Conservation (phyloP, 2,113 vertebrate genomes). For the Platycercus adscitus region DNA sequence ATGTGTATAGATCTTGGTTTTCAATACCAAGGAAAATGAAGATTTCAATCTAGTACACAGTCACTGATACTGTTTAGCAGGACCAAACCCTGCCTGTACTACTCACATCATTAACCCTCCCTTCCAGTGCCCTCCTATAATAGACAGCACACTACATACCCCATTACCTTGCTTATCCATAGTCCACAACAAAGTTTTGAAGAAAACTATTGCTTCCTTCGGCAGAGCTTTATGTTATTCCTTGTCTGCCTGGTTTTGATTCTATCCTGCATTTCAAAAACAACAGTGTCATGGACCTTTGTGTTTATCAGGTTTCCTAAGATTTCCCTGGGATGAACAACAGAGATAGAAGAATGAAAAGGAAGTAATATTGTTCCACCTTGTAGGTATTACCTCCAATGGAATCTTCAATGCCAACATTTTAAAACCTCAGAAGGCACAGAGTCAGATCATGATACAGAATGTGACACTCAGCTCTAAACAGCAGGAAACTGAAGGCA, state of each 20-base stretch:
- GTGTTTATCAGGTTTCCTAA: background rate
- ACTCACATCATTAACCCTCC: background rate
- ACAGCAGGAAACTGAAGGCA: background rate
- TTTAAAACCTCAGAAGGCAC: background rate
- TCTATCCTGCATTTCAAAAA: background rate
- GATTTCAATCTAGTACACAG: background rate
- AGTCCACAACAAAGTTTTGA: background rate
- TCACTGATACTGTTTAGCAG: background rate
- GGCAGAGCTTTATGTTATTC: background rate
- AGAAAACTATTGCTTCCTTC: background rate
- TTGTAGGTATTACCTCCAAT: background rate
- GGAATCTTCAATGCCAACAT: background rate
- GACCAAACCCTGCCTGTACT: background rate
- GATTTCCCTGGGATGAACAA: background rate
- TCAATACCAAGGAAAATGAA: background rate
- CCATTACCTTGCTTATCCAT: background rate
- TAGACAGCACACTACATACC: rapidly evolving
- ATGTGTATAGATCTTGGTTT: background rate
- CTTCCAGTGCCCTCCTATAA: background rate
- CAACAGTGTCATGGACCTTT: background rate
- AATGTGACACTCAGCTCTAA: background rate
- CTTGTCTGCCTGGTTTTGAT: background rate
- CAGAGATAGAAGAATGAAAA: background rate
- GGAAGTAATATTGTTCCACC: background rate
- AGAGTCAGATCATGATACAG: background rate